phyloP scores from a whole-genome alignment of 2,888 invertebrate genomes.

The Ormyrus nitidulus region DNA sequence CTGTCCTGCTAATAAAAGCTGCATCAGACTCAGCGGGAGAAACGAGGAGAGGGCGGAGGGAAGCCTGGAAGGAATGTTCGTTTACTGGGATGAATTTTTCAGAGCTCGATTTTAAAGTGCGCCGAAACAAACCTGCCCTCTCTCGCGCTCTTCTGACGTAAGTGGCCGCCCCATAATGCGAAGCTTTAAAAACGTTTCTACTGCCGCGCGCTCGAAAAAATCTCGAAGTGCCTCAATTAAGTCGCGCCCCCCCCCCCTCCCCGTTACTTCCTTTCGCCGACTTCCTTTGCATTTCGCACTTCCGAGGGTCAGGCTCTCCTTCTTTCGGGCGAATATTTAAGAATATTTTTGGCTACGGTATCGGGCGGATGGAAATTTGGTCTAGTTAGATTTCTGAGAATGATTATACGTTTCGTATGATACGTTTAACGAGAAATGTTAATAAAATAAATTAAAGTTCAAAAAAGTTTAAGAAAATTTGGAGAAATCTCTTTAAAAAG shows the following conservation, averaged over 20 bases:
- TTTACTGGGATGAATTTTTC: constrained; percentile 32
- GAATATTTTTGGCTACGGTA: too few relatives aligned
- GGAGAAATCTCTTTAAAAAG: too few relatives aligned
- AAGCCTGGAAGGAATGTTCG: background rate
- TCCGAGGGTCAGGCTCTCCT: too few relatives aligned
- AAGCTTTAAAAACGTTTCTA: constrained; percentile 16
- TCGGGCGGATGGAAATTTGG: too few relatives aligned
- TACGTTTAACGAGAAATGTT: too few relatives aligned
- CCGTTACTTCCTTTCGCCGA: background rate
- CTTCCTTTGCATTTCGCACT: background rate
- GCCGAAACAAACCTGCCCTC: background rate
- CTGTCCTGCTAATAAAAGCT: constrained; percentile 1
- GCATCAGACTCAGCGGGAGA: background rate
- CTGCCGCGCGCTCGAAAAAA: constrained; percentile 11
- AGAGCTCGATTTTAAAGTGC: constrained; percentile 25
- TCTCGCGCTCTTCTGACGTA: background rate
- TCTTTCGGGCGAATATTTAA: too few relatives aligned
- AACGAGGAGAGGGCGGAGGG: background rate
- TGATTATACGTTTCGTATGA: too few relatives aligned
- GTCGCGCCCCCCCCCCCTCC: background rate
- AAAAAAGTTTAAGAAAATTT: too few relatives aligned
- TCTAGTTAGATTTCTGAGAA: too few relatives aligned
- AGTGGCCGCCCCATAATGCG: constrained; percentile 7
- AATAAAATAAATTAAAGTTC: too few relatives aligned
- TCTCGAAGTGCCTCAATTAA: constrained; percentile 45